Conservation (phyloP, 1,140 invertebrate species). For the Mesaphorura yosii region DNA sequence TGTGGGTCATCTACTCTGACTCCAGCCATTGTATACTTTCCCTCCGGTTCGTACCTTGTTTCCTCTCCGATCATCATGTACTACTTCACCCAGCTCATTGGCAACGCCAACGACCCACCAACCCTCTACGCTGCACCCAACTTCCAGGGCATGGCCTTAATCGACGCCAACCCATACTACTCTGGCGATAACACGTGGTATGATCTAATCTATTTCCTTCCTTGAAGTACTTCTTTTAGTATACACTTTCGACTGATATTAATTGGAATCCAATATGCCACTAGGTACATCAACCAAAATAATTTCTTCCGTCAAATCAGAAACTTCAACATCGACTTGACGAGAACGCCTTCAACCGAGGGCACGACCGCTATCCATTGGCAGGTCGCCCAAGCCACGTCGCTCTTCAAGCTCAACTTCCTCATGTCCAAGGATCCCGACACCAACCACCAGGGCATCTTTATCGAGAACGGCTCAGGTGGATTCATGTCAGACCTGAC, state of each 20-base stretch:
- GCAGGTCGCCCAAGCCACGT: conserved; percentile 30
- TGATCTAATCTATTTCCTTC: too few relatives aligned
- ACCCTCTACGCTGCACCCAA: conserved; percentile 17
- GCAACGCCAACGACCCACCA: conserved; percentile 22
- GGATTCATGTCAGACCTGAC: conserved; percentile 28
- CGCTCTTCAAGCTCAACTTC: conserved; percentile 25
- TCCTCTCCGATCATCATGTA: conserved; percentile 29
- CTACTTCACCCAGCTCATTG: conserved; percentile 26
- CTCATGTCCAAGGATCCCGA: conserved; percentile 12
- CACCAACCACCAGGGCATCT: conserved; percentile 22
- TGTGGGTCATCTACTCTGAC: conserved; percentile 24
- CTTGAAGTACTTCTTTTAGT: too few relatives aligned
- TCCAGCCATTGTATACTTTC: conserved; percentile 28
- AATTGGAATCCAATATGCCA: too few relatives aligned
- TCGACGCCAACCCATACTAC: conserved; percentile 25
- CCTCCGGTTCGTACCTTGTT: conserved; percentile 23
- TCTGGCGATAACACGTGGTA: conserved; percentile 14
- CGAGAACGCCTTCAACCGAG: conserved; percentile 7
- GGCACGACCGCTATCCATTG: conserved; percentile 25
- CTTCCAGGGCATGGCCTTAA: conserved; percentile 19
- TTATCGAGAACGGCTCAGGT: conserved; percentile 29
- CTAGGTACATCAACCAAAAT: conserved; percentile 25
- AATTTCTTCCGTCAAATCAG: conserved; percentile 29
- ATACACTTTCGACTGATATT: too few relatives aligned
- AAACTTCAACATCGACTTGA: conserved; percentile 25